A percentile compares a stretch with the other conserved stretches of the same genome.
Conservation (phyloP, 2,113 vertebrate genomes). For the Oophaga pumilio region DNA sequence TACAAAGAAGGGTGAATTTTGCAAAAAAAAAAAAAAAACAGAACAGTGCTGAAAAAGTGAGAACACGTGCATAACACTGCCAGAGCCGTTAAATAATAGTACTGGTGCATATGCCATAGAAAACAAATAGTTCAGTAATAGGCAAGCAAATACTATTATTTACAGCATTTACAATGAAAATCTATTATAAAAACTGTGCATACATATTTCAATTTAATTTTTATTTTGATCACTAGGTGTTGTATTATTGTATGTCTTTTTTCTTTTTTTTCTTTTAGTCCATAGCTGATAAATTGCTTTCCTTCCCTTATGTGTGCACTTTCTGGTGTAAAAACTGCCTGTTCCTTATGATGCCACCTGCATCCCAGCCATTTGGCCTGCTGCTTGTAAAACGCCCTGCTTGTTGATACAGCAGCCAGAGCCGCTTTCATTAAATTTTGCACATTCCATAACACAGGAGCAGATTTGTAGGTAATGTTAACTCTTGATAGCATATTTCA, state of each 20-base stretch:
- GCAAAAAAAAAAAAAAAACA: constrained; percentile 8
- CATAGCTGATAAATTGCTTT: not conserved
- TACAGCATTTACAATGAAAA: not conserved
- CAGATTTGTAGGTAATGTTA: not conserved
- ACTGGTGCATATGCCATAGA: not conserved
- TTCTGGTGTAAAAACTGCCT: not conserved
- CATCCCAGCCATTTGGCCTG: constrained; percentile 45
- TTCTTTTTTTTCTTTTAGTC: not conserved
- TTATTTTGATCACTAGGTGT: not conserved
- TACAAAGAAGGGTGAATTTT: constrained; percentile 46
- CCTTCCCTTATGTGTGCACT: constrained; percentile 21
- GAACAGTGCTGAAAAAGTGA: constrained; percentile 19
- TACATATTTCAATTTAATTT: not conserved
- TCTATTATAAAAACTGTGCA: not conserved
- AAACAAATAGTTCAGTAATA: constrained; percentile 1
- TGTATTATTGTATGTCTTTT: not conserved
- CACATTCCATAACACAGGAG: constrained; percentile 40
- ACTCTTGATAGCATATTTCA: constrained; percentile 22
- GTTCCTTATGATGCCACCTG: constrained; percentile 41
- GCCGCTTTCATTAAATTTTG: constrained; percentile 38
- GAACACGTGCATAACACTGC: constrained; percentile 18
- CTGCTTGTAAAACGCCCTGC: constrained; percentile 44
- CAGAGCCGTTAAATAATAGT: constrained; percentile 1
- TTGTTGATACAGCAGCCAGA: constrained; percentile 49
- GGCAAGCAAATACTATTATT: not conserved